A percentile compares a stretch with the other conserved stretches of the same genome.
Evolutionary conservation across 2,113 vertebrate species (phyloP).

Genomic region (Pristiophorus japonicus): DNA sequence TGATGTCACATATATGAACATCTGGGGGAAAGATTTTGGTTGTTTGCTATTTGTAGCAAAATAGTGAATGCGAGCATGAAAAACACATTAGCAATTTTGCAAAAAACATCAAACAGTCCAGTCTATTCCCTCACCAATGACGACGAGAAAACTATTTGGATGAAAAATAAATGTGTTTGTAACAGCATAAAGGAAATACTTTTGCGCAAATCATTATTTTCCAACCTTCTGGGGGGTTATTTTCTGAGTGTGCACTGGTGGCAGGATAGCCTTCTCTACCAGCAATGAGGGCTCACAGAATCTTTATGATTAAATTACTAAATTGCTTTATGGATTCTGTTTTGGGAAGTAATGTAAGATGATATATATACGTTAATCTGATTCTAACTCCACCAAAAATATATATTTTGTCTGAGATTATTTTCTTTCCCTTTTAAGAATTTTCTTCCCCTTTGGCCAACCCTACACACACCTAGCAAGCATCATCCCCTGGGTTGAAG

Average conservation of each 20-base stretch:
- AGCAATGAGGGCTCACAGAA: background rate
- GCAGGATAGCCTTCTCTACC: background rate
- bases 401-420: background rate
- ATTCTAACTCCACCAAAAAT: background rate
- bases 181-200: background rate
- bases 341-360: background rate
- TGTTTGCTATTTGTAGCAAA: background rate
- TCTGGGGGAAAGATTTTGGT: background rate
- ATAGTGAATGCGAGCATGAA: background rate
- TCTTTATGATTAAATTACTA: background rate
- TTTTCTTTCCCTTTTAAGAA: background rate
- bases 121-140: too few relatives aligned
- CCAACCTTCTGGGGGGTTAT: background rate
- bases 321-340: background rate
- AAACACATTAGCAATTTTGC: background rate
- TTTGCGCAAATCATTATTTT: background rate
- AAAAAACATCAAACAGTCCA: background rate
- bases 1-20: background rate
- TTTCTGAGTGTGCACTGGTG: background rate
- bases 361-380: background rate
- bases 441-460: background rate
- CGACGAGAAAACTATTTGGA: background rate
- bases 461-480: too few relatives aligned
- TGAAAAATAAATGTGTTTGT: background rate
- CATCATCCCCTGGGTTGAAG: too few relatives aligned